phyloP scores from a whole-genome alignment of 92 coral and sea anemone genomes.

The Parazoanthus darwini region DNA sequence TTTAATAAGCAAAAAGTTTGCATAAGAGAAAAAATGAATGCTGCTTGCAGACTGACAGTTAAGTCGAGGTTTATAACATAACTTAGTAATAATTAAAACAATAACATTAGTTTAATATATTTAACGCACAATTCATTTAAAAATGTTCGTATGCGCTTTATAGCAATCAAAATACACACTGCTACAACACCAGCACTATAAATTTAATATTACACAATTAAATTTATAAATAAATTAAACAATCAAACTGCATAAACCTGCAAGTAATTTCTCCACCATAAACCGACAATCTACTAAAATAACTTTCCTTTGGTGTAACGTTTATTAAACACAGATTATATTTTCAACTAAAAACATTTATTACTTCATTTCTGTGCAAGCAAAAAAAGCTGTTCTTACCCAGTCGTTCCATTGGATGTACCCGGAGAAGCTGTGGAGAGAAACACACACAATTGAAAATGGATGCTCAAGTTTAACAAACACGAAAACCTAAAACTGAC shows the following conservation, averaged over 20 bases:
- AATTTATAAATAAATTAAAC: too few species aligned
- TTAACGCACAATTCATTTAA: too few species aligned
- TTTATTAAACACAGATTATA: too few species aligned
- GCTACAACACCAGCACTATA: too few species aligned
- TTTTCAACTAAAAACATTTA: background rate
- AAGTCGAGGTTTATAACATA: too few species aligned
- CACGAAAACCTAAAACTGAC: background rate
- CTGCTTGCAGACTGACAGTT: too few species aligned
- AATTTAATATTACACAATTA: too few species aligned
- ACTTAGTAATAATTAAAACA: too few species aligned
- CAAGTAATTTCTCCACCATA: background rate
- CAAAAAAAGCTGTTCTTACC: slow-evolving; percentile 58
- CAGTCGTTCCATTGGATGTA: slow-evolving; percentile 77
- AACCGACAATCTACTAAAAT: background rate
- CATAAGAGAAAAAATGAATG: too few species aligned
- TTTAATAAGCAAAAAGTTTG: too few species aligned
- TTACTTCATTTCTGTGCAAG: background rate
- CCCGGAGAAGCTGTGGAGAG: slow-evolving; percentile 63
- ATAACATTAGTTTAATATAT: too few species aligned
- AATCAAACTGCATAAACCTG: background rate
- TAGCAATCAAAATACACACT: background rate
- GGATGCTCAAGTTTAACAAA: too few species aligned
- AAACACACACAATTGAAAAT: background rate
- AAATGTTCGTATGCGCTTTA: background rate
- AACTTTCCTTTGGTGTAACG: background rate